Base-by-base conservation (phyloP, 1,140 invertebrate species). In the Scylla paramamosain region DNA sequence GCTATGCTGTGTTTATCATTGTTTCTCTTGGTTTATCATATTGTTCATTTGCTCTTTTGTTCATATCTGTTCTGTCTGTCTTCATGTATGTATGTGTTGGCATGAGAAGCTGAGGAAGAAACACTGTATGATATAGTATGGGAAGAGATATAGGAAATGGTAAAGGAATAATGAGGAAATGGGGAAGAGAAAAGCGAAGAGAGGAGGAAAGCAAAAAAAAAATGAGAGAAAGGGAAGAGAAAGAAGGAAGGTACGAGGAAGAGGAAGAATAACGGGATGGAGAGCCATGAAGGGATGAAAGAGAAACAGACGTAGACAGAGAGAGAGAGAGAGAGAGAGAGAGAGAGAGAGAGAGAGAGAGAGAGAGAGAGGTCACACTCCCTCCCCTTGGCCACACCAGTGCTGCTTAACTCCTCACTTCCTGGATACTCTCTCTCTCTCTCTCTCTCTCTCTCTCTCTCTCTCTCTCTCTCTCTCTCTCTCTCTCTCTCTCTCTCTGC, bases 371-470 rank as follows among this genome's bases (percentile, higher is more conserved):
- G 46, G 67, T 77, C n/a, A 77, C 20, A 77, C 2, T 77, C 67
- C 67, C 25, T 77, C 67, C 67, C 59, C 67, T n/a, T 77, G 67
- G 10, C 52, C 52, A 59, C 10, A 12, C 10, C 10, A 59, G 52
- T 59, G 10, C 52, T n/a, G 67, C 67, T 77, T 77, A 77, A 77
- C 67, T 77, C 67, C 67, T n/a, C 67, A n/a, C 67, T 77, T 77
- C 52, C 67, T 77, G 59, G 3, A 20, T 8, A 2, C 67, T 77
- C 67, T n/a, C 67, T 77, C 67, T 77, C 67, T 77, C 67, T 77
- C 67, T 77, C 67, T 77, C 67, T 77, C 67, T 77, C 67, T 77
- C 67, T 77, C 67, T 77, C 67, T 77, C 67, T 77, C 67, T 77
- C 67, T 77, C 67, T 77, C 67, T 77, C 67, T 77, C 67, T 77